Percentiles rank a stretch among this genome's conserved stretches.
Conservation (phyloP, 2,113 vertebrate genomes). For the Taxidea taxus region DNA sequence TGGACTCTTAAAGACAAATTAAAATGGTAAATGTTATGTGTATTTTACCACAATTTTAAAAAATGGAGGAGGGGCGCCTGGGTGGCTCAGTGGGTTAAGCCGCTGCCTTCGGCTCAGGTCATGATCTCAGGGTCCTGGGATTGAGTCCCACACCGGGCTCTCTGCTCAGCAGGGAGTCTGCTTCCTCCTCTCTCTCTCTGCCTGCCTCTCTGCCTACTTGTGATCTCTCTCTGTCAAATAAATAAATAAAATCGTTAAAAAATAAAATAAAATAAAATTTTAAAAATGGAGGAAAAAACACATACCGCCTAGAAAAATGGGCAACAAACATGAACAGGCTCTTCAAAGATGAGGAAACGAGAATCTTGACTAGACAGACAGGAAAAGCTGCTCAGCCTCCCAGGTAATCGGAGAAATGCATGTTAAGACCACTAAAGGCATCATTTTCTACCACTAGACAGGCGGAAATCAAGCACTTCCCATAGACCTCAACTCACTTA, state of each 20-base stretch:
- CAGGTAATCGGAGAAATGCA: background rate
- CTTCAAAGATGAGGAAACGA: background rate
- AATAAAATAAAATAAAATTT: too few species aligned
- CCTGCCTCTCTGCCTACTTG: too few species aligned
- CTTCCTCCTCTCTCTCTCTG: too few species aligned
- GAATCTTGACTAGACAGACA: background rate
- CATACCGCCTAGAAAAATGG: background rate
- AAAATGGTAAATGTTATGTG: background rate
- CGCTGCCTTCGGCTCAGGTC: too few species aligned
- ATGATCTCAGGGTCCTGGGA: too few species aligned
- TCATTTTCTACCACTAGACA: background rate
- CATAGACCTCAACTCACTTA: background rate
- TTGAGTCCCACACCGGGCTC: too few species aligned
- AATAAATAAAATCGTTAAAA: too few species aligned
- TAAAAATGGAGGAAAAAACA: background rate
- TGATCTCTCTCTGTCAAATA: too few species aligned
- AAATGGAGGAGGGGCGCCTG: too few species aligned
- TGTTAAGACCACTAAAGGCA: background rate
- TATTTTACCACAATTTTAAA: background rate
- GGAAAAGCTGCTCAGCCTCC: background rate
- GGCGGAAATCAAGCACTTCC: background rate
- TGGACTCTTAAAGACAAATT: background rate
- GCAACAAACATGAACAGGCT: background rate
- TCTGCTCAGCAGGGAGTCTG: too few species aligned
- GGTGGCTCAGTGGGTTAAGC: too few species aligned